Conservation (phyloP, 2,113 vertebrate species). For the Psittacula cyanocephala region DNA sequence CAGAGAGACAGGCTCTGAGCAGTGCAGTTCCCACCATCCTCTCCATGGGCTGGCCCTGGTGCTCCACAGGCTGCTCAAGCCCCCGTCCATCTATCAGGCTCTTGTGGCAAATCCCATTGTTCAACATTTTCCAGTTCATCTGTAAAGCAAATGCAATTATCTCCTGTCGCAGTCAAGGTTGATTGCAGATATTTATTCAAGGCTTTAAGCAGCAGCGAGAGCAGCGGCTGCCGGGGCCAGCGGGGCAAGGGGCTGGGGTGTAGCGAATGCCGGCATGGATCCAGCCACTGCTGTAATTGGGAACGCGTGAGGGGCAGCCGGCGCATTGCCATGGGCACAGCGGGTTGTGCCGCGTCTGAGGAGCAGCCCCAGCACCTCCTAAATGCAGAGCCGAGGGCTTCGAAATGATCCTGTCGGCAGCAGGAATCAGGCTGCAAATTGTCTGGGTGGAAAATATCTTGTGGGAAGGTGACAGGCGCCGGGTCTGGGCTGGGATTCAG, state of each 20-base stretch:
- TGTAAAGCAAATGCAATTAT: conserved; percentile 57
- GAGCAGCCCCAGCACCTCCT: background rate
- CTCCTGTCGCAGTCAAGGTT: background rate
- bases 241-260: background rate
- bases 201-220: background rate
- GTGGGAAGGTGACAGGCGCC: fast-evolving
- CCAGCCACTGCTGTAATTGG: background rate
- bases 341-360: background rate
- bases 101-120: background rate
- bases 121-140: conserved; percentile 51
- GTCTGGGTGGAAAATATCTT: fast-evolving
- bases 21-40: background rate
- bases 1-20: background rate
- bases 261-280: background rate
- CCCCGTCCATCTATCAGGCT: background rate
- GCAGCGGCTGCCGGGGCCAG: background rate
- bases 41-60: background rate
- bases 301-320: background rate
- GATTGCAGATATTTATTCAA: conserved; percentile 1
- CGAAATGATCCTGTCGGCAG: background rate
- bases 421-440: background rate
- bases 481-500: background rate
- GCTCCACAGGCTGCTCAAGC: background rate
- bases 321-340: background rate
- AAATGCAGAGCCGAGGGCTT: background rate